A percentile compares a stretch with the other conserved stretches of the same genome.
phyloP scores from a whole-genome alignment of 2,797 vertebrate genomes.

The Chiloscyllium punctatum region DNA sequence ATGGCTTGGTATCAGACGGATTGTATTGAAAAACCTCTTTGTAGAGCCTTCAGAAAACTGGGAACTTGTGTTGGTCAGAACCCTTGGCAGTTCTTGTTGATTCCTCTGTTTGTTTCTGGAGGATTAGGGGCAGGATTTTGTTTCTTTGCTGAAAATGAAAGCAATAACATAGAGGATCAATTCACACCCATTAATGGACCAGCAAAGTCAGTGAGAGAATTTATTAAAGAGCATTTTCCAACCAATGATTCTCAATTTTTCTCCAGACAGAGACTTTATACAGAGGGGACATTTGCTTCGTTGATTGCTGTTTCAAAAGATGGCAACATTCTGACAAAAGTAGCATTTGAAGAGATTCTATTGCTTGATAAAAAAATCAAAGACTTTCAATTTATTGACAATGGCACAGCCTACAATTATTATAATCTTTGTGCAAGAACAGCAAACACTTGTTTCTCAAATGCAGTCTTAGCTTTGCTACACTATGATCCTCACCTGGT shows the following conservation, averaged over 20 bases:
- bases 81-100: constrained; percentile 61
- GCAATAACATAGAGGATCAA: constrained; percentile 64
- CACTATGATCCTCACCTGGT: constrained; percentile 41
- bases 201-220: constrained; percentile 67
- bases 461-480: background rate
- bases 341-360: constrained; percentile 29
- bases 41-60: constrained; percentile 51
- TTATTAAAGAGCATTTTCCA: constrained; percentile 59
- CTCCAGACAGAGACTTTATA: constrained; percentile 59
- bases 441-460: background rate
- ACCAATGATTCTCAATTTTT: constrained; percentile 52
- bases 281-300: constrained; percentile 52
- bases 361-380: background rate
- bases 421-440: background rate
- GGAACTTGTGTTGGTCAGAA: constrained; percentile 57
- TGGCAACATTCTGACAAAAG: constrained; percentile 15
- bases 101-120: constrained; percentile 55
- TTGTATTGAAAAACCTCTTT: constrained; percentile 55
- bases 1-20: constrained; percentile 52
- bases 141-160: constrained; percentile 49
- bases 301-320: background rate
- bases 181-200: constrained; percentile 65
- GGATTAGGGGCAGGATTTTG: constrained; percentile 61
- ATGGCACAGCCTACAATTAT: background rate
- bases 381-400: background rate